Evolutionary conservation across 2,113 vertebrate species (phyloP).

Genomic region (Bubalus kerabau): DNA sequence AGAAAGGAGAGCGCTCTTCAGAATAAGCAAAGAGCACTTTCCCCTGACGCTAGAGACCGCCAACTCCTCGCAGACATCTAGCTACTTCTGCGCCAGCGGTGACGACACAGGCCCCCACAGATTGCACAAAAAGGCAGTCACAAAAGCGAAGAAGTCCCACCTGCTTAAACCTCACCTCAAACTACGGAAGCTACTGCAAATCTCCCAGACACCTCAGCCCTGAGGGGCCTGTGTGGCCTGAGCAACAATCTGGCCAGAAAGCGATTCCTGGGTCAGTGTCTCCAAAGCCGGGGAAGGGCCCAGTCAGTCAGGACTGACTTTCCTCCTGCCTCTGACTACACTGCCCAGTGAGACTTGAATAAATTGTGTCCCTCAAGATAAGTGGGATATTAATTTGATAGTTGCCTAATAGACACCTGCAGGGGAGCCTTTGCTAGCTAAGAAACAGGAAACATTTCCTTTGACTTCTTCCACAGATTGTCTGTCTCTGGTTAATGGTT

Average conservation of each 20-base stretch:
- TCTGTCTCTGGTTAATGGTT: background rate
- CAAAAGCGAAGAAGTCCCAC: background rate
- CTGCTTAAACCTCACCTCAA: background rate
- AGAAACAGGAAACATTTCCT: background rate
- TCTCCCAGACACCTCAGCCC: background rate
- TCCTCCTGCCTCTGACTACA: too few species aligned
- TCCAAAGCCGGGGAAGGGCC: background rate
- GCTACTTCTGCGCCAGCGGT: slow-evolving; percentile 34
- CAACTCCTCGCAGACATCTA: background rate
- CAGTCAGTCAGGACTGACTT: background rate
- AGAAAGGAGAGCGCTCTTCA: background rate
- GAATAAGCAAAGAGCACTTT: background rate
- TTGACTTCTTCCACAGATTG: background rate
- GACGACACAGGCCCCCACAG: background rate
- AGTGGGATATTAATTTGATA: background rate
- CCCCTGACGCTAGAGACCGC: background rate
- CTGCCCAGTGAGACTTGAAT: background rate
- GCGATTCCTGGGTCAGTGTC: background rate
- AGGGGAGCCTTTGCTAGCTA: background rate
- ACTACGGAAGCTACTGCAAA: background rate
- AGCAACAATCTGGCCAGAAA: background rate
- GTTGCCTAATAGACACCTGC: background rate
- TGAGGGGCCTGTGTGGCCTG: background rate
- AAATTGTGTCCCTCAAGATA: too few species aligned
- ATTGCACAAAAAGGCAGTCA: background rate